These are phyloP conservation scores for Acanthornis magna DNA, from an alignment of 2,797 vertebrate species.

Conservation along the genomic window DNA sequence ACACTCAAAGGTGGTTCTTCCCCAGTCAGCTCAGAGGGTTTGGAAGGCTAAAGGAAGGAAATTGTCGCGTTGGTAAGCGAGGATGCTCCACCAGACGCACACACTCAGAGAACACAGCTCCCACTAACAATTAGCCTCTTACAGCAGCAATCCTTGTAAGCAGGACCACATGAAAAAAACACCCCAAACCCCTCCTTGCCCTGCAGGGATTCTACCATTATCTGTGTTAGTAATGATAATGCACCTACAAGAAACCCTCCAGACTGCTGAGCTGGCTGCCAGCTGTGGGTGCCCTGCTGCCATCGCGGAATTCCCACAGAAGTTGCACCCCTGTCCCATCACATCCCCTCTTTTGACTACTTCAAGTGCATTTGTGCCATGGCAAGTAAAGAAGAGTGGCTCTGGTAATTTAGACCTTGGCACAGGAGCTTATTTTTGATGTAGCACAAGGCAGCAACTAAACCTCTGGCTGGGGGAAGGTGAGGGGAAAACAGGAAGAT, in stretches of 20 bases:
- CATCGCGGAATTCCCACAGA: fast-evolving
- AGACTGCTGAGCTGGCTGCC: neutral
- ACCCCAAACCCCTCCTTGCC: neutral
- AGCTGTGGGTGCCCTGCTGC: neutral
- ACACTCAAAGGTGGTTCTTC: neutral
- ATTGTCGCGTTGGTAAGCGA: fast-evolving
- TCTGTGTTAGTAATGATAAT: neutral
- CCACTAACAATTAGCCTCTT: neutral
- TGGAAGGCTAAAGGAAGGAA: neutral
- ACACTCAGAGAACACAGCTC: fast-evolving
- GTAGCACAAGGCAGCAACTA: neutral
- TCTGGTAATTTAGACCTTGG: neutral
- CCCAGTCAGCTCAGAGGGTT: too few relatives aligned
- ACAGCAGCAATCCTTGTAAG: neutral
- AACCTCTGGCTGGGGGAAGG: neutral
- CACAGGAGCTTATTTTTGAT: neutral
- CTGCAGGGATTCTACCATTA: neutral
- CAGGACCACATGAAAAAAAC: neutral
- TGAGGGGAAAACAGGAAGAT: neutral
- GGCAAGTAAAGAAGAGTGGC: neutral
- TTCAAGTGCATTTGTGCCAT: fast-evolving
- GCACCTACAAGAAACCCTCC: neutral
- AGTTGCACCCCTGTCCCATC: neutral
- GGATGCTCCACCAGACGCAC: neutral
- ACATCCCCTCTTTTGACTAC: fast-evolving